Base-by-base conservation (phyloP, 2,888 invertebrate genomes). In the Endotricha flammealis region DNA sequence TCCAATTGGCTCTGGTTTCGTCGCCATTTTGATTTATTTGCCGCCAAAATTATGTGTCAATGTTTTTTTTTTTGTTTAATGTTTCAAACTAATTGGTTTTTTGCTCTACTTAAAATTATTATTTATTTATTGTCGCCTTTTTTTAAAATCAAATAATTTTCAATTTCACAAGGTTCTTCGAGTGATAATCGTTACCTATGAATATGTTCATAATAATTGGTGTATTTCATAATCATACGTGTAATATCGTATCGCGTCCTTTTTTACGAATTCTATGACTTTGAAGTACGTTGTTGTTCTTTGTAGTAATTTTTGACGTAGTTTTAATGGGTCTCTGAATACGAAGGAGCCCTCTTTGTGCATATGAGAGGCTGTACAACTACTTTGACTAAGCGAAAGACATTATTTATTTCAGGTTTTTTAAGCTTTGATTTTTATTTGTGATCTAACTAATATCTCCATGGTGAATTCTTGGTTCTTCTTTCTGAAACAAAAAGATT, bases 1-100 rank as follows among this genome's bases (percentile, higher is more conserved):
- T 32, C 88, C 86, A 55, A 91, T 90, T 7, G 88, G 74, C 48
- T 86, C 86, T 12, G 86, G 75, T 54, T 87, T 87, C 1, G 73
- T 72, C 57, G 83, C 79, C 86, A 86, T 86, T 39, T 77, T 68
- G 48, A 9, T 22, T 53, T 43, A 41, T 41, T 43, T 47, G 50
- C 46, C 27, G 24, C 42, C 41, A 36, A 8, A 11, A 12, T 36
- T 22, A 23, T 33, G 30, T 27, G 29, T 9, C 9, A 29, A 29
- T 28, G 20, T 27, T 12, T 22, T 14, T 14, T 11, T 25, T 27
- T 36, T 20, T 33, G 33, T 28, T 36, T 37, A 31, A 29, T 23
- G 29, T 42, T 33, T 11, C 29, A 31, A 40, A 36, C 25, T 42
- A 32, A 34, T 20, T 22, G 32, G 16, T 42, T 40, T 34, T 34